Conservation (phyloP, 2,113 vertebrate genomes). For the Eptatretus burgeri region DNA sequence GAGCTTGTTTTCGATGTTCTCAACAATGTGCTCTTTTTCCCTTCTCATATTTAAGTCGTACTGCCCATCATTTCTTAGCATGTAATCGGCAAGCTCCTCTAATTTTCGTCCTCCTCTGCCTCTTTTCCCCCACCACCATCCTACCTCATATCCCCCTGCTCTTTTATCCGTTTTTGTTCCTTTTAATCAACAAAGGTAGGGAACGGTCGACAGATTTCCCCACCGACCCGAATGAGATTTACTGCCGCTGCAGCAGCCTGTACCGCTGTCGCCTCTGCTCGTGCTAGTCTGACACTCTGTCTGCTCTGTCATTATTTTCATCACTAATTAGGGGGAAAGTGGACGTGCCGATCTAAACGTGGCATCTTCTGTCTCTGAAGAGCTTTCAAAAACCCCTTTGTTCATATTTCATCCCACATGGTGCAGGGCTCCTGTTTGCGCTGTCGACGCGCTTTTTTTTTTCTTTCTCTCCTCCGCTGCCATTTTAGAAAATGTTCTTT, state of each 20-base stretch:
- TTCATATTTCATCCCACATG: no score
- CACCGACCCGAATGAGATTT: background rate
- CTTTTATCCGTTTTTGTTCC: background rate
- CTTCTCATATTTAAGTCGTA: background rate
- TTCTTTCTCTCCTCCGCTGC: no score
- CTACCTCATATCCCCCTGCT: background rate
- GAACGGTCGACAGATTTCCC: background rate
- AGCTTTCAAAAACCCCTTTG: no score
- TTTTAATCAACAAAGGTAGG: background rate
- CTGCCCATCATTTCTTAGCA: no score
- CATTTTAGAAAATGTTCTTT: background rate
- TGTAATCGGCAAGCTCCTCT: no score
- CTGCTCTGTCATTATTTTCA: background rate
- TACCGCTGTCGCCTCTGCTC: background rate
- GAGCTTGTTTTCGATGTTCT: background rate
- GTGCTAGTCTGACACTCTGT: background rate
- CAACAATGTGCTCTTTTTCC: background rate
- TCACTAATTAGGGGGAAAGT: constrained; percentile 1
- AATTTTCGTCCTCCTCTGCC: no score
- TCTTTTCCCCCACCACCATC: background rate
- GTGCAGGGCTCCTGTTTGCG: no score
- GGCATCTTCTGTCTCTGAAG: background rate
- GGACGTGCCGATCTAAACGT: background rate
- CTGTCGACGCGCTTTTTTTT: no score
- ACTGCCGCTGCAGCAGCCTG: background rate